These are phyloP conservation scores for Kryptolebias ocellatus DNA, from an alignment of 2,797 vertebrate genomes.

Conservation along the genomic window DNA sequence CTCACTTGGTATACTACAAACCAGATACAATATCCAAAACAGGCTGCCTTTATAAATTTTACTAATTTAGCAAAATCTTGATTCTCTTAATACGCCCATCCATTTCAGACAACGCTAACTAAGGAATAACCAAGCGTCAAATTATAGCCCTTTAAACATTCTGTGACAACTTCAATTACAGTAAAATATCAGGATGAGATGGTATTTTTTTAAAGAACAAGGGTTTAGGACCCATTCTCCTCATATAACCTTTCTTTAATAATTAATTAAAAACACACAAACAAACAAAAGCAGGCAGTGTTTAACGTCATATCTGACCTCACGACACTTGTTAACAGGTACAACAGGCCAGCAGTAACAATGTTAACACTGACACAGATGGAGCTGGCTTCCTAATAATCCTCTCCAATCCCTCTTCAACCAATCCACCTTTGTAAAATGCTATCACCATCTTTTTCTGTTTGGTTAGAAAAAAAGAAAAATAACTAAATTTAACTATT, in stretches of 20 bases:
- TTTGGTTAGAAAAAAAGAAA: background rate
- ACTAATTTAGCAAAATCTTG: too few relatives aligned
- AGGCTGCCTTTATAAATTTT: too few relatives aligned
- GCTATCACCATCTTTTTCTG: background rate
- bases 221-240: too few relatives aligned
- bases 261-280: background rate
- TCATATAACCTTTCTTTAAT: too few relatives aligned
- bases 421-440: constrained; percentile 1
- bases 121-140: background rate
- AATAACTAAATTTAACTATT: background rate
- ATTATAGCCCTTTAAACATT: too few relatives aligned
- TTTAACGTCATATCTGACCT: constrained; percentile 10
- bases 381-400: constrained; percentile 60
- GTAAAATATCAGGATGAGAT: too few relatives aligned
- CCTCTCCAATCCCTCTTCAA: constrained; percentile 62
- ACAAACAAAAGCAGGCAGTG: background rate
- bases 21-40: too few relatives aligned
- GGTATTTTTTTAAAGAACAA: too few relatives aligned
- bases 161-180: background rate
- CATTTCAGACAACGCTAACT: too few relatives aligned
- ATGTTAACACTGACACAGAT: constrained; percentile 47
- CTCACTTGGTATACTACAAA: background rate
- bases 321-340: constrained; percentile 11
- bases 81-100: too few relatives aligned
- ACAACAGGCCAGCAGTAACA: constrained; percentile 29